Base-by-base conservation (phyloP, 2,888 invertebrate species). In the Galeruca laticollis region DNA sequence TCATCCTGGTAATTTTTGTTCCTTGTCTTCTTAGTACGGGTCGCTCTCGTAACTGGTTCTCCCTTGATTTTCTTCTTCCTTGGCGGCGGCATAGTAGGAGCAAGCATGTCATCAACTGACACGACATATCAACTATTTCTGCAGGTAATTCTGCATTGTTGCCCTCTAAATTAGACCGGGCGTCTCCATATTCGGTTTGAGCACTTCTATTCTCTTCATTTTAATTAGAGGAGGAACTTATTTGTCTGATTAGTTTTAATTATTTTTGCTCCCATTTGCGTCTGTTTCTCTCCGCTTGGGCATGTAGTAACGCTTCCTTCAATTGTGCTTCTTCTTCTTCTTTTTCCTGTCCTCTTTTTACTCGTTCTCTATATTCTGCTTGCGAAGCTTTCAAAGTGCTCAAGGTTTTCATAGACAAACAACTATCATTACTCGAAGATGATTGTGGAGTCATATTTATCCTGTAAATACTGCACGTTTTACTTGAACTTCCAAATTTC, bases 301-400 rank as follows among this genome's bases (percentile, higher is more conserved):
- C 88, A 69, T 88, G 88, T 13, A 91, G 77, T 64, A 89, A 76
- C 2, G 89, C 90, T 26, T 91, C 90, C 63, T 89, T 91, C 75
- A 84, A 86, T 62, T 86, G 81, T 0, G 79, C 80, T 31, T 79
- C 79, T 13, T 69, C 35, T n/a, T n/a, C n/a, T 52, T 81, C 80
- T 54, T 75, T 73, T 47, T 81, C 77, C 60, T 76, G 74, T 40
- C 77, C 73, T n/a, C 71, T 63, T 62, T 74, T 71, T 49, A 83
- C 81, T 1, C 79, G 73, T 57, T 81, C 79, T 60, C 77, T 76
- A 63, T 76, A 80, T 72, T 82, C 82, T 5, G 79, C 75, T 60
- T 79, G 79, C 0, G 82, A 78, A 9, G 79, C 75, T 72, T 83
- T 83, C 26, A 80, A 56, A 9, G 79, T 79, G 61, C 77, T 81